Base-by-base conservation (phyloP, 2,113 vertebrate genomes). In the Bagarius yarrelli region DNA sequence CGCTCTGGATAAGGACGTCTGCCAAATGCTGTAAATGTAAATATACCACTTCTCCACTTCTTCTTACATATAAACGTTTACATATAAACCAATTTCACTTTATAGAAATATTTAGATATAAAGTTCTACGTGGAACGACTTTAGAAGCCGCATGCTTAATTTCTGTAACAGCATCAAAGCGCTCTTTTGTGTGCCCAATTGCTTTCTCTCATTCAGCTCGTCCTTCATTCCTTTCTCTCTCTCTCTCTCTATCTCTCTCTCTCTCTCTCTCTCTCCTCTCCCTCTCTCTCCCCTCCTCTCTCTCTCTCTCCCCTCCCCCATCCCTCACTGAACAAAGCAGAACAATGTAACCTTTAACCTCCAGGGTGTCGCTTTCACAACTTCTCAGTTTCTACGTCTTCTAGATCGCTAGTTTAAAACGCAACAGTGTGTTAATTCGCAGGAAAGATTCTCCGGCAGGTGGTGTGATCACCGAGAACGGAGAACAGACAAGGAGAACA, bases 311-410 rank as follows among this genome's bases (percentile, higher is more conserved):
- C 83, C 84, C 84, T 47, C 47, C 44, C 21, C 34, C 1, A 4
- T 78, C 30, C 12, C 53, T 53, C 57, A 47, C 23, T 53, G 81
- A 88, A 87, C 88, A 90, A 84, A 90, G 83, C 80, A 30, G 86
- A 85, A 88, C 6, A 80, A 85, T 85, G 80, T 88, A 67, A 90
- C 89, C 85, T 91, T 91, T 89, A 91, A 89, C 90, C 85, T 85
- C 61, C 87, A 83, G 76, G 80, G 81, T 84, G 80, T 79, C 55
- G 52, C 75, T 80, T 77, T 67, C 64, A 72, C 82, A 64, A 70
- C 55, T 75, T 53, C 32, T 69, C 66, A 78, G 12, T 2, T 18
- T 40, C 27, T 21, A 6, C 9, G 25, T 19, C n/a, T 53, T 27
- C 8, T 52, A 12, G 47, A 11, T 56, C 21, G 40, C 47, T 8